Percentiles rank a stretch among this genome's conserved stretches.
phyloP scores from a whole-genome alignment of 2,113 vertebrate species.

The Fulica atra region DNA sequence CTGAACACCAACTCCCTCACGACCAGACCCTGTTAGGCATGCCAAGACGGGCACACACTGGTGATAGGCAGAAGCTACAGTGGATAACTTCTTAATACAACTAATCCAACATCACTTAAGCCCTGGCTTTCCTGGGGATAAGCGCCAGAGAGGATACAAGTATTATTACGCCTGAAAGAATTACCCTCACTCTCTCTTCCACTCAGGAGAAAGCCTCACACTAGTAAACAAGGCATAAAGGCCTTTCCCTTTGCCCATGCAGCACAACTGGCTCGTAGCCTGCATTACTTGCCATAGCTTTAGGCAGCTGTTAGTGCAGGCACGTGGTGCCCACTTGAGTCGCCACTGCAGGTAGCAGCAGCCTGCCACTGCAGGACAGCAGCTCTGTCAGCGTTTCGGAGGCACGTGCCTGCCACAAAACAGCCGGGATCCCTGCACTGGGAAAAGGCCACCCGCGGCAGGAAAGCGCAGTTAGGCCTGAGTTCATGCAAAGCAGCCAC shows the following conservation, averaged over 20 bases:
- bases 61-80: background rate
- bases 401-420: background rate
- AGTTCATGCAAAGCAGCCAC: background rate
- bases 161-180: background rate
- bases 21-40: background rate
- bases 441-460: background rate
- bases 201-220: background rate
- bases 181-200: background rate
- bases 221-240: background rate
- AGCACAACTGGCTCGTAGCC: accelerated
- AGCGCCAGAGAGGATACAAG: background rate
- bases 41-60: background rate
- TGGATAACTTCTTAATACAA: background rate
- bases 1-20: background rate
- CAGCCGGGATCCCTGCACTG: accelerated
- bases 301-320: background rate
- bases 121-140: background rate
- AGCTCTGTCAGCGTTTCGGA: accelerated
- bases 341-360: background rate
- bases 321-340: accelerated
- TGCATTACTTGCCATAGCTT: background rate
- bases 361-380: background rate
- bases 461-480: background rate
- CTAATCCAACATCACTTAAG: background rate
- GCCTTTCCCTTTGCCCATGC: background rate